These are phyloP conservation scores for Drosophila neocordata DNA, from an alignment of 1,140 invertebrate genomes.

Conservation along the genomic window DNA sequence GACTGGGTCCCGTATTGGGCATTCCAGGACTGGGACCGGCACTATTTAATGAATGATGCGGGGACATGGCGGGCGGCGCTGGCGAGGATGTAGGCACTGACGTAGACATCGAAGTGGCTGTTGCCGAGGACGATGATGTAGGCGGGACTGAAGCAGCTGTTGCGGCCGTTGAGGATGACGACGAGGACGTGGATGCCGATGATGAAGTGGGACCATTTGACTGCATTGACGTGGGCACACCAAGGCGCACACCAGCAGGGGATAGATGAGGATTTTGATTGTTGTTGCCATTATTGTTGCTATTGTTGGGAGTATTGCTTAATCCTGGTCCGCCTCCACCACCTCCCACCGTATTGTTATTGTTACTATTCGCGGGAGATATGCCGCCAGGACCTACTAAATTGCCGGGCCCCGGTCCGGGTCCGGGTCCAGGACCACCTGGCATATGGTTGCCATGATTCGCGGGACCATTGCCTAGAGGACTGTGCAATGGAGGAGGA, in stretches of 20 bases:
- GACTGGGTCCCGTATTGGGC: conserved; percentile 71
- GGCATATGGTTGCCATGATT: conserved; percentile 71
- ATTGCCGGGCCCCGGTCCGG: conserved; percentile 64
- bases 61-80: conserved; percentile 80
- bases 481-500: conserved; percentile 78
- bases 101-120: conserved; percentile 62
- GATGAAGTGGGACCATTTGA: conserved; percentile 68
- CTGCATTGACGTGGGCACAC: conserved; percentile 65
- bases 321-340: conserved; percentile 16
- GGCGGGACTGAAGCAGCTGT: conserved; percentile 39
- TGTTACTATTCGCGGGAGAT: conserved; percentile 60
- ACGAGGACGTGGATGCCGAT: conserved; percentile 39
- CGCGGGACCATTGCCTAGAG: conserved; percentile 74
- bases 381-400: conserved; percentile 66
- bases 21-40: conserved; percentile 73
- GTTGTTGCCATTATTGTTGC: conserved; percentile 67
- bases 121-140: conserved; percentile 51
- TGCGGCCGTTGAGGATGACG: conserved; percentile 46
- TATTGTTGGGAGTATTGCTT: conserved; percentile 49
- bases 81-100: conserved; percentile 81
- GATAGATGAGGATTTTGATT: conserved; percentile 79
- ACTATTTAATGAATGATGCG: conserved; percentile 72
- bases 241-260: conserved; percentile 68
- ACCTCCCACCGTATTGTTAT: conserved; percentile 23
- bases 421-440: conserved; percentile 70